Base-by-base conservation (phyloP, 2,113 vertebrate genomes). In the Psilopsiagon aymara region DNA sequence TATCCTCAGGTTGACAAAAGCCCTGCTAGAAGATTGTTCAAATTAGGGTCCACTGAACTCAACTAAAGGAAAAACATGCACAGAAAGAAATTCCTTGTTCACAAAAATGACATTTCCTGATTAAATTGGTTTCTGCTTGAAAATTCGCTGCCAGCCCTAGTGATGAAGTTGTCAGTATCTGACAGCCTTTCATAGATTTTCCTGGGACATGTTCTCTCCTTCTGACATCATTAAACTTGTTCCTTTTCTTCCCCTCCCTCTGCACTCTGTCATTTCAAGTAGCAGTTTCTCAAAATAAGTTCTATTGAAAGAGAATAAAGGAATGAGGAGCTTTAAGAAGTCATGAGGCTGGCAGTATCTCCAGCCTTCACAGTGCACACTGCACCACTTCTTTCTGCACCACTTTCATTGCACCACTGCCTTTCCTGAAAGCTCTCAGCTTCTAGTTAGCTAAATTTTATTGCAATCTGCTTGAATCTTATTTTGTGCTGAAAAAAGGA, bases 41-140 rank as follows among this genome's bases (percentile, higher is more conserved):
- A 57, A 85, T 6, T 57, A 44, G 14, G 9, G 16, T 43, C n/a
- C 41, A 44, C 5, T 80, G 75, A 77, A 80, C 21, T n/a, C 2
- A 0, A 47, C 24, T 11, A 24, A 62, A 88, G 88, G 16, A 35
- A 80, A 90, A 75, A 46, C 9, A 52, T 19, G 15, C 27, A 74
- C 12, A 66, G 24, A 44, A n/a, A 80, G 62, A 66, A 49, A 76
- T 44, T 77, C 8, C n/a, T 86, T 90, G 27, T 74, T 86, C 76
- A 92, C 49, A 47, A 86, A 92, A 92, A 41, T 82, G 63, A 52
- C 59, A 41, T 83, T 92, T 92, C 75, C n/a, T 63, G 69, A 86
- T 90, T 93, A 86, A 90, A 86, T 37, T 70, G 41, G 70, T 90
- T 94, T 93, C 53, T 95, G 71, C 68, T 90, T 90, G 86, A 94